Percentiles rank a stretch among this genome's conserved stretches.
phyloP scores from a whole-genome alignment of 2,113 vertebrate genomes.

The Muscicapa adusta region DNA sequence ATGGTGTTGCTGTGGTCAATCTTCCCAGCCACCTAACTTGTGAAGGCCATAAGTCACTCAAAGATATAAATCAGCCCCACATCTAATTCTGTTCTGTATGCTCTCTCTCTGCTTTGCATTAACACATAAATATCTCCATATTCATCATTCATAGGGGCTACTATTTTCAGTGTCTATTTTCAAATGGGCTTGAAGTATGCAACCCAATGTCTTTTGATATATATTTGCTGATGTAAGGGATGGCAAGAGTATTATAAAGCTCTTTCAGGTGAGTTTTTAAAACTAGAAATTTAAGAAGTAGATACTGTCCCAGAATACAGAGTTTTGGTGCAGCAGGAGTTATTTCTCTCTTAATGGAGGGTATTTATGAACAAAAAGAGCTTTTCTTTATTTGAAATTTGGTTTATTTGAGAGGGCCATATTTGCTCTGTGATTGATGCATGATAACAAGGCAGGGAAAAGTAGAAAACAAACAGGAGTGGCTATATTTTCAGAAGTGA shows the following conservation, averaged over 20 bases:
- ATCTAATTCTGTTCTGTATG: background rate
- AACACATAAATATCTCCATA: background rate
- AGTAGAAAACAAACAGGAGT: background rate
- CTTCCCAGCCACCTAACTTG: background rate
- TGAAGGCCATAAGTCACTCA: background rate
- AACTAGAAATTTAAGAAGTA: background rate
- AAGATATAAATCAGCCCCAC: background rate
- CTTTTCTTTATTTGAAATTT: background rate
- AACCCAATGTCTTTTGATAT: background rate
- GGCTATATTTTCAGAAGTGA: background rate
- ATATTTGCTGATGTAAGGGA: background rate
- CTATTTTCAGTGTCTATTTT: background rate
- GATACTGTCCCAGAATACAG: background rate
- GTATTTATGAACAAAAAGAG: background rate
- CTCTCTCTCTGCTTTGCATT: background rate
- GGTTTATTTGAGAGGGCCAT: background rate
- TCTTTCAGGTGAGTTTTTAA: background rate
- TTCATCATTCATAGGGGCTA: background rate
- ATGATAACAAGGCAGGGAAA: background rate
- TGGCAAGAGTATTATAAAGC: background rate
- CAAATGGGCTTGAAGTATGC: background rate
- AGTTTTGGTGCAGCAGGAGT: background rate
- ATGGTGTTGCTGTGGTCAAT: background rate
- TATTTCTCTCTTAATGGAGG: background rate
- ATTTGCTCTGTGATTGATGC: background rate